A percentile compares a stretch with the other conserved stretches of the same genome.
These are phyloP conservation scores for Hydra vulgaris DNA, from an alignment of 30 jellyfish, hydroid and myxozoan species.

Conservation along the genomic window DNA sequence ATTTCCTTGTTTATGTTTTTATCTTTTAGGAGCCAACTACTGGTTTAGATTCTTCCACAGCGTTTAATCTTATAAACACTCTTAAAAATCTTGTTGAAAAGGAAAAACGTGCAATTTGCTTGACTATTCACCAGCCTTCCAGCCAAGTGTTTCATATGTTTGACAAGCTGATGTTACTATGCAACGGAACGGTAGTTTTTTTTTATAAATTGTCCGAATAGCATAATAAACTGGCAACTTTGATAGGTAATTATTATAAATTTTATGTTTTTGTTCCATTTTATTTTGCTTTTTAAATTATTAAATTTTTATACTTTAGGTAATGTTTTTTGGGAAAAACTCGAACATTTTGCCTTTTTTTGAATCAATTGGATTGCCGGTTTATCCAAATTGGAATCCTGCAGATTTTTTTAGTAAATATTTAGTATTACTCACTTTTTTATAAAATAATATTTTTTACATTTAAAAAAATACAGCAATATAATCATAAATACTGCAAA, in stretches of 20 bases:
- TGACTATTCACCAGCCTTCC: conserved; percentile 58
- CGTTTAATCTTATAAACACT: conserved; percentile 18
- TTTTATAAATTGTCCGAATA: not conserved
- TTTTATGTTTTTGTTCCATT: too few species aligned
- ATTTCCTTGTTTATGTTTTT: not conserved
- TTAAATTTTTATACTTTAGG: not conserved
- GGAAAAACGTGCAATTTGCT: conserved; percentile 29
- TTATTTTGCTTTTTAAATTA: not conserved
- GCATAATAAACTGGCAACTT: too few species aligned
- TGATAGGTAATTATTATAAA: too few species aligned
- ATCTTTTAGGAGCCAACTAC: conserved; percentile 46
- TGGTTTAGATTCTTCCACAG: conserved; percentile 56
- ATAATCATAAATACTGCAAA: too few species aligned
- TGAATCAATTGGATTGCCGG: conserved; percentile 35
- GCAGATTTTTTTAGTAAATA: conserved; percentile 50
- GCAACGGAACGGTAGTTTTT: conserved; percentile 27
- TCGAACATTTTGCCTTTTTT: conserved; percentile 35
- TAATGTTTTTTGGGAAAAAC: conserved; percentile 34
- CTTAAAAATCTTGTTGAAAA: conserved; percentile 26
- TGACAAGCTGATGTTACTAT: conserved; percentile 37
- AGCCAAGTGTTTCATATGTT: conserved; percentile 50
- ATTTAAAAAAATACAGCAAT: too few species aligned
- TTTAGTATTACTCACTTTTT: too few species aligned
- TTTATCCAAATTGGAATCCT: conserved; percentile 58
- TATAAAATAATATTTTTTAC: too few species aligned